A percentile compares a stretch with the other conserved stretches of the same genome.
Evolutionary conservation across 37 sponge, comb jelly and placozoan genomes (phyloP).

Genomic region (Axinella damicornis): DNA sequence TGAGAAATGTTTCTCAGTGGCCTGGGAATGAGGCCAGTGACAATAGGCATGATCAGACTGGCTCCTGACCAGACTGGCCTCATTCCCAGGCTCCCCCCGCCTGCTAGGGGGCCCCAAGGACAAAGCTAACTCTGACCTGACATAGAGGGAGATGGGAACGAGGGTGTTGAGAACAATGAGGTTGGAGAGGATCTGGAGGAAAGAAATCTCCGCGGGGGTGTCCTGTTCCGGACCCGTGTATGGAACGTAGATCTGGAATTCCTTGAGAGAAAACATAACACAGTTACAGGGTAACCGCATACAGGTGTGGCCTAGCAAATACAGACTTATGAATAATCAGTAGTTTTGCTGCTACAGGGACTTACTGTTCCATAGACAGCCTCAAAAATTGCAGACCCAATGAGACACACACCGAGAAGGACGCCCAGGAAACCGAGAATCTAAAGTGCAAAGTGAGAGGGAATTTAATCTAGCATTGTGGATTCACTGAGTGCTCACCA

Average conservation of each 20-base stretch:
- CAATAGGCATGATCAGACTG: no score
- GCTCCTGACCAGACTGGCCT: no score
- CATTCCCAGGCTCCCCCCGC: no score
- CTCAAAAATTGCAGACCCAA: constrained; percentile 85
- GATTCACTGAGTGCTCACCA: no score
- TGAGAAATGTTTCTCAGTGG: no score
- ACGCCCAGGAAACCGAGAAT: constrained; percentile 72
- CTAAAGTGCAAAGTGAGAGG: constrained; percentile 17
- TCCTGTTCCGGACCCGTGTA: constrained; percentile 52
- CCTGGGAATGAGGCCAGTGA: no score
- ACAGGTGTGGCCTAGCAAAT: no score
- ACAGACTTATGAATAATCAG: background rate
- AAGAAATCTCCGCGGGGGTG: constrained; percentile 66
- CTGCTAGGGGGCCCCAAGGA: background rate
- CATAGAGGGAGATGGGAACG: constrained; percentile 98
- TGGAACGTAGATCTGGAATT: no score
- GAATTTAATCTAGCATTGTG: no score
- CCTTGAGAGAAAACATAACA: no score
- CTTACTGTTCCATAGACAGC: constrained; percentile 73
- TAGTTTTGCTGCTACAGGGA: background rate
- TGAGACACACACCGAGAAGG: constrained; percentile 53
- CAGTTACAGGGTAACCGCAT: no score
- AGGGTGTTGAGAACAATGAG: constrained; percentile 94
- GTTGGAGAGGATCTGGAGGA: constrained; percentile 92
- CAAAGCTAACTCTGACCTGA: constrained; percentile 66